A percentile compares a stretch with the other conserved stretches of the same genome.
phyloP scores from a whole-genome alignment of 2,113 vertebrate genomes.

The Myotis brandtii region DNA sequence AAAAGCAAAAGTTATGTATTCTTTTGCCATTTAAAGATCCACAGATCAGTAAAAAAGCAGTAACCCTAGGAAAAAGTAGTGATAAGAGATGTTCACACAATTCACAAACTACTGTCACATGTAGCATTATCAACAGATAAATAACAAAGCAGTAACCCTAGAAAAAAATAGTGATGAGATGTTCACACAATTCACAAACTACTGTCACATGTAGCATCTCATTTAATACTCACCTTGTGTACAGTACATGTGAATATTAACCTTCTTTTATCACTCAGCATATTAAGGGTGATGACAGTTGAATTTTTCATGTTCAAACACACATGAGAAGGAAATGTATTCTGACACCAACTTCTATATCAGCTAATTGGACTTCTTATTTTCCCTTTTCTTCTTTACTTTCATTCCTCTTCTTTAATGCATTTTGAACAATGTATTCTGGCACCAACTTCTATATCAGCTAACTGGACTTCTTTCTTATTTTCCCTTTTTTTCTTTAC shows the following conservation, averaged over 20 bases:
- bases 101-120: neutral
- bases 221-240: too few relatives aligned
- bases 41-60: neutral
- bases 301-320: neutral
- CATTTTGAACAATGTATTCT: neutral
- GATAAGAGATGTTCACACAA: too few relatives aligned
- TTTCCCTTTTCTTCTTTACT: neutral
- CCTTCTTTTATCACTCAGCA: accelerated
- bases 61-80: neutral
- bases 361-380: neutral
- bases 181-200: neutral
- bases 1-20: neutral
- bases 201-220: neutral
- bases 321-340: accelerated
- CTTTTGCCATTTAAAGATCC: neutral
- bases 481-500: neutral
- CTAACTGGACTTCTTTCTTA: neutral
- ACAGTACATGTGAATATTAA: accelerated
- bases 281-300: too few relatives aligned
- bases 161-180: neutral
- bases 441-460: neutral
- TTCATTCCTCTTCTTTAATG: neutral
- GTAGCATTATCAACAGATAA: neutral
- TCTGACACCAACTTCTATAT: neutral
- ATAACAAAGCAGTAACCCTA: neutral